A percentile compares a stretch with the other conserved stretches of the same genome.
These are phyloP conservation scores for Proteles cristata DNA, from an alignment of 2,113 vertebrate genomes.

Conservation along the genomic window DNA sequence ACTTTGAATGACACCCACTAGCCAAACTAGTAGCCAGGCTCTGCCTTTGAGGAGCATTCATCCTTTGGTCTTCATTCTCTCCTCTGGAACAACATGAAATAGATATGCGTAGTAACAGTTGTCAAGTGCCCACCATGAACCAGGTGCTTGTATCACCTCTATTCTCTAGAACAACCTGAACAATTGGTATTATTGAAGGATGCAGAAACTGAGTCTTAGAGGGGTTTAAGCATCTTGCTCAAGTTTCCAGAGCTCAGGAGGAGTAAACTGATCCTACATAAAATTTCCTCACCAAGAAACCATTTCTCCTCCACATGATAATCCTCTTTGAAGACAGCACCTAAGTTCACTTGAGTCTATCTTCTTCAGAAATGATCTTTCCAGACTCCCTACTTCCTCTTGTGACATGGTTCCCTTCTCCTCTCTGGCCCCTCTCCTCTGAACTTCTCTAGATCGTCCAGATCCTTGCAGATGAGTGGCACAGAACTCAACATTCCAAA, in stretches of 20 bases:
- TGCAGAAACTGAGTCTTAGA: not conserved
- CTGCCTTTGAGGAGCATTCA: not conserved
- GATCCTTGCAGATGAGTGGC: not conserved
- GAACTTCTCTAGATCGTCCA: not conserved
- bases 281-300: not conserved
- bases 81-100: not conserved
- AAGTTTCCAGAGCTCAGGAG: not conserved
- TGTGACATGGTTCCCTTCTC: not conserved
- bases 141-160: not conserved
- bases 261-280: not conserved
- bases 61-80: not conserved
- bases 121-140: not conserved
- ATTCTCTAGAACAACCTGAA: not conserved
- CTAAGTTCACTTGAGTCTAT: not conserved
- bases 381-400: not conserved
- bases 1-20: not conserved
- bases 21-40: not conserved
- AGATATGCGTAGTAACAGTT: constrained; percentile 15
- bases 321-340: not conserved
- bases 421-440: not conserved
- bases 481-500: not conserved
- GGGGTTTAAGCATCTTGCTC: not conserved
- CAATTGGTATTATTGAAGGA: not conserved
- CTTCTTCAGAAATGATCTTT: not conserved
- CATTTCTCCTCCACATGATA: not conserved